These are phyloP conservation scores for Oenanthe oenanthe DNA, from an alignment of 2,113 vertebrate genomes.

Conservation along the genomic window DNA sequence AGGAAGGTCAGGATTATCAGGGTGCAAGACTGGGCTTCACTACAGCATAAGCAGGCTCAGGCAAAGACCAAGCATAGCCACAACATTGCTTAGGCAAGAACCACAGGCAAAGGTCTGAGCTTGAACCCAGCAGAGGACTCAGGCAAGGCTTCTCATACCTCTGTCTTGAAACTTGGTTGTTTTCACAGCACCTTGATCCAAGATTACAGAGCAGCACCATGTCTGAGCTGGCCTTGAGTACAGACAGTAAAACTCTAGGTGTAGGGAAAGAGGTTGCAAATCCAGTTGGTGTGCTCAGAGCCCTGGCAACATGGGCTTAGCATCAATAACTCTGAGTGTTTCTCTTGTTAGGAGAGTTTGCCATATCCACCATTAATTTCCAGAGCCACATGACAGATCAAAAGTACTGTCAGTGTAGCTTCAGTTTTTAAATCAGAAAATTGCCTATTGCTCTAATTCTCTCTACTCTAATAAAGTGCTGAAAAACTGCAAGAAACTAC, in stretches of 20 bases:
- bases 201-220: not conserved
- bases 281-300: not conserved
- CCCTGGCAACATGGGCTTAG: not conserved
- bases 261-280: not conserved
- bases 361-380: not conserved
- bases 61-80: not conserved
- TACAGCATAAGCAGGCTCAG: not conserved
- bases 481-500: not conserved
- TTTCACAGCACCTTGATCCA: not conserved
- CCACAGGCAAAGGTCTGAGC: not conserved
- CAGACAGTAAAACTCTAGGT: not conserved
- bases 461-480: not conserved
- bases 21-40: not conserved
- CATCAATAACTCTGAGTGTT: not conserved
- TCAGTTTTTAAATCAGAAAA: not conserved
- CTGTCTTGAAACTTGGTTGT: not conserved
- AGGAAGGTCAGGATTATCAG: not conserved
- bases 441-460: not conserved
- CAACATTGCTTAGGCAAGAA: not conserved
- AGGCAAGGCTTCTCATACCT: not conserved
- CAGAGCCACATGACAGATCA: not conserved
- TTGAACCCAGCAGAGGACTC: not conserved
- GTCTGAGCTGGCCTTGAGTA: not conserved
- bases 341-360: not conserved
- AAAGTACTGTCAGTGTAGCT: not conserved